Conservation (phyloP, 1,140 invertebrate genomes). For the Gonatopus flavifemur region DNA sequence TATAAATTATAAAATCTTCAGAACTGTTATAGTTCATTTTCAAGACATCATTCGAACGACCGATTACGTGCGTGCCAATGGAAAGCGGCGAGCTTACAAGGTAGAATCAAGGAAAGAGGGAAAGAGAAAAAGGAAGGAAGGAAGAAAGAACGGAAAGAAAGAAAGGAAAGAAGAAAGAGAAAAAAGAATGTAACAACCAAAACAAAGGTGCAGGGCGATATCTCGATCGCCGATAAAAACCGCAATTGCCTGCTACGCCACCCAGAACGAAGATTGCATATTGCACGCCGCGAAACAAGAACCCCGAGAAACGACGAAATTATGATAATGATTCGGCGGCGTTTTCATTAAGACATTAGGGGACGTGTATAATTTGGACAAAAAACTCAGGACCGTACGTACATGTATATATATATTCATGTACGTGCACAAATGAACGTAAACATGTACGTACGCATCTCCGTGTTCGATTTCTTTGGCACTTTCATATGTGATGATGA, state of each 20-base stretch:
- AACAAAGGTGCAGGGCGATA: slow-evolving; percentile 29
- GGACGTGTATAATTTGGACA: slow-evolving; percentile 53
- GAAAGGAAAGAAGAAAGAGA: neutral
- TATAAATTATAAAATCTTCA: too few relatives aligned
- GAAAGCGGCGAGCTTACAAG: too few relatives aligned
- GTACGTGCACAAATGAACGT: too few relatives aligned
- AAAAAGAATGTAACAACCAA: slow-evolving; percentile 6
- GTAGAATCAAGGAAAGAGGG: too few relatives aligned
- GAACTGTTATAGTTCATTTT: too few relatives aligned
- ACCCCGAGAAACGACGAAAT: slow-evolving; percentile 50
- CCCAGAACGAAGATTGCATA: slow-evolving; percentile 52
- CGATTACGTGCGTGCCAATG: too few relatives aligned
- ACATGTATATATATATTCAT: too few relatives aligned
- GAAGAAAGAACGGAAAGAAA: neutral
- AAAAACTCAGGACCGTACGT: slow-evolving; percentile 47
- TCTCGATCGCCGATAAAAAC: slow-evolving; percentile 53
- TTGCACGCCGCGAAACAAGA: slow-evolving; percentile 40
- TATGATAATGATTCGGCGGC: slow-evolving; percentile 55
- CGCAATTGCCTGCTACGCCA: slow-evolving; percentile 51
- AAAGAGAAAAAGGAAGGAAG: neutral
- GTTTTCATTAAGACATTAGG: slow-evolving; percentile 59
- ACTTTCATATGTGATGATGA: slow-evolving; percentile 50
- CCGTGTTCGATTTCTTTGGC: slow-evolving; percentile 29
- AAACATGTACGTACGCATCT: too few relatives aligned
- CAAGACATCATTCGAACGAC: too few relatives aligned